Evolutionary conservation across 2,888 invertebrate species (phyloP), one percentile per base, ranked within the genome.

Genomic region (Mythimna albipuncta): DNA sequence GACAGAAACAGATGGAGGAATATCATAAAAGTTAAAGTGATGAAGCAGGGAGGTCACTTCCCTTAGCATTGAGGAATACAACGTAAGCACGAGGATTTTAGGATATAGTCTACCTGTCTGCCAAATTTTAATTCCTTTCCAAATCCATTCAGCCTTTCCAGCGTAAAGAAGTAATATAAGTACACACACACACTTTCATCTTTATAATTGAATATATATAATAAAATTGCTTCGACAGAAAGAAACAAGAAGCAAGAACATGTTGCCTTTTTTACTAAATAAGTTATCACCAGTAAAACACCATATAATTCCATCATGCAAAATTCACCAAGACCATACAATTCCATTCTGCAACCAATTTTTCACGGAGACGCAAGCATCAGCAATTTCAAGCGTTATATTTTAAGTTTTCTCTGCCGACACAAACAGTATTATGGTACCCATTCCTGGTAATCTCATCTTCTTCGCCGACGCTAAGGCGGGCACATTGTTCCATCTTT

Each of bases 401-500:
- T 84, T 83, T 85, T 77, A 84, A 86, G 81, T 82, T 82, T 82
- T 61, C 78, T 72, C 77, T 72, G 75, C 55, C 72, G 72, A 76
- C 76, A 77, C 87, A 90, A 89, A 91, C 87, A 88, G 85, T 78
- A 88, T 90, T 89, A 90, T 84, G 84, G 85, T 79, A 73, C 81
- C 86, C 87, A 85, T 90, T 89, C 87, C 80, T 87, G 87, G 91
- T 93, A 93, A 93, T 93, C 91, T 90, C 89, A 90, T 90, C 91
- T 90, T 85, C 84, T 87, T 86, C 80, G 72, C 64, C 77, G 81
- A 67, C 80, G 78, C 77, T 77, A 80, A 88, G 84, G 82, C 87
- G 88, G 88, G 92, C 88, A 90, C 89, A 93, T 91, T 93, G 92
- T 92, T 89, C 87, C 86, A 89, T 87, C 89, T 89, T 92, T 93